These are phyloP conservation scores for Hippopotamyrus pictus DNA, from an alignment of 2,797 vertebrate genomes.

Conservation along the genomic window DNA sequence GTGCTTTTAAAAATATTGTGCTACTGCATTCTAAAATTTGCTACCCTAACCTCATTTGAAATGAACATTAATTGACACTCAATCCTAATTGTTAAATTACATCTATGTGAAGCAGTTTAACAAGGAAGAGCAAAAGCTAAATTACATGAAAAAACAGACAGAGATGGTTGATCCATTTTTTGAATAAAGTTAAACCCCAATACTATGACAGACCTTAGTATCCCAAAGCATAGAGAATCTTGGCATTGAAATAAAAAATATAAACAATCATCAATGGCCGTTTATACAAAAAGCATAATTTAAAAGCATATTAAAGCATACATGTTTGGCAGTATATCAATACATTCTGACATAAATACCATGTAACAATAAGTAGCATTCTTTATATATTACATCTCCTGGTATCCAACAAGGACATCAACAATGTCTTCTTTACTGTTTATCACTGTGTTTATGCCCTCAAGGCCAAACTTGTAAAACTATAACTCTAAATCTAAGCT, in stretches of 20 bases:
- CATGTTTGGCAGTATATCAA: not conserved
- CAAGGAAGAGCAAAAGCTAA: not conserved
- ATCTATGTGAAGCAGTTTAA: not conserved
- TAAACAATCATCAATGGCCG: not conserved
- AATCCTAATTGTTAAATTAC: not conserved
- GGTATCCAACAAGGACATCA: not conserved
- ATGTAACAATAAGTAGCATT: not conserved
- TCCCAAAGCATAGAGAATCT: not conserved
- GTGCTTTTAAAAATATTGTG: not conserved
- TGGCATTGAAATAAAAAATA: not conserved
- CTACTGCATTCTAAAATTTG: not conserved
- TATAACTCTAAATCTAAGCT: not conserved
- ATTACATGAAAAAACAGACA: not conserved
- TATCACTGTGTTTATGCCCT: not conserved
- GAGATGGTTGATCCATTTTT: not conserved
- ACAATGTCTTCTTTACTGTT: not conserved
- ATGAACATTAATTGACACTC: not conserved
- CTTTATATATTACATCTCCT: not conserved
- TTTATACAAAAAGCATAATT: not conserved
- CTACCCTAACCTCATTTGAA: not conserved
- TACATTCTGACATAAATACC: constrained; percentile 7
- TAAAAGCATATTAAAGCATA: not conserved
- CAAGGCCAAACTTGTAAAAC: not conserved
- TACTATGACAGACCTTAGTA: not conserved
- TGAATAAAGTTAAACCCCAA: not conserved